These are phyloP conservation scores for Portunus trituberculatus DNA, from an alignment of 1,140 invertebrate genomes.

Conservation along the genomic window DNA sequence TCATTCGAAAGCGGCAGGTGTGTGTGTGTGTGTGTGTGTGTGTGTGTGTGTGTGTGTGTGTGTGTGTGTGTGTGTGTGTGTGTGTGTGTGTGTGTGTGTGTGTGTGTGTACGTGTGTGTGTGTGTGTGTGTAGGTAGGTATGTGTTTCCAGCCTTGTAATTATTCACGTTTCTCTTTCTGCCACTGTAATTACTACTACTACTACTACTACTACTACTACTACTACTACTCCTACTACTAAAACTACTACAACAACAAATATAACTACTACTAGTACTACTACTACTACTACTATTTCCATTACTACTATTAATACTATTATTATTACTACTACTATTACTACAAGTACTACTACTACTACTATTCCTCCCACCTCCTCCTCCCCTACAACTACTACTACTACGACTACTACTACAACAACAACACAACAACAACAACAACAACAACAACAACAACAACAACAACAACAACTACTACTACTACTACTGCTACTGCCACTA, in stretches of 20 bases:
- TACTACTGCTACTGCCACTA: not conserved
- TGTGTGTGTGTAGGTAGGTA: too few relatives aligned
- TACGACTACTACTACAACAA: not conserved
- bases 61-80: constrained; percentile 11
- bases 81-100: not conserved
- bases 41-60: constrained; percentile 11
- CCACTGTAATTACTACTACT: not conserved
- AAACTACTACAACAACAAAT: too few relatives aligned
- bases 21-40: not conserved
- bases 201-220: too few relatives aligned
- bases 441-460: too few relatives aligned
- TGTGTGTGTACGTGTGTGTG: not conserved
- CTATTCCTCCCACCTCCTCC: too few relatives aligned
- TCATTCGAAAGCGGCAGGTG: not conserved
- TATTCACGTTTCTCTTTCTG: not conserved
- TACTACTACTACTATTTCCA: too few relatives aligned
- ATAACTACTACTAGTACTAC: constrained; percentile 7
- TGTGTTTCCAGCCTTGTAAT: too few relatives aligned
- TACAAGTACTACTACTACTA: too few relatives aligned
- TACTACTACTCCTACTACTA: too few relatives aligned
- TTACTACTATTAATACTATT: not conserved
- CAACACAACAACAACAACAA: too few relatives aligned
- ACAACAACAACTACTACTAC: not conserved
- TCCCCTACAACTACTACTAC: constrained; percentile 22
- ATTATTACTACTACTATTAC: not conserved